These are phyloP conservation scores for Nomada goodeniana DNA, from an alignment of 2,888 invertebrate genomes.

Conservation along the genomic window DNA sequence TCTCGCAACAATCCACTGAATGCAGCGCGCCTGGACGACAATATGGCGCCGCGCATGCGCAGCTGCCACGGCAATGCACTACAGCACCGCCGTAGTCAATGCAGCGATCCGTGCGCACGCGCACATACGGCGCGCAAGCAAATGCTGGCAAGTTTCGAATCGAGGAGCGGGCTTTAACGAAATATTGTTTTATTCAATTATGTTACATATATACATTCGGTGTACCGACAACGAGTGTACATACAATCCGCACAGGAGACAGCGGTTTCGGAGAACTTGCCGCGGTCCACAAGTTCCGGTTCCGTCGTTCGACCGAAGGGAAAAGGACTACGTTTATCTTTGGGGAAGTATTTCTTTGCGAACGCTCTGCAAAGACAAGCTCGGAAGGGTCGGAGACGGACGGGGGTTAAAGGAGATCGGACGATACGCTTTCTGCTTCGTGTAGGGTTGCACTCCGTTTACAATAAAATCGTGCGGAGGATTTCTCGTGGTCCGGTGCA, in stretches of 20 bases:
- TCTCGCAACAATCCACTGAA: neutral
- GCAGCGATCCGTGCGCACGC: neutral
- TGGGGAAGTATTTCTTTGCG: neutral
- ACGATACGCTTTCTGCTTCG: constrained; percentile 83
- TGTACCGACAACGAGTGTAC: constrained; percentile 43
- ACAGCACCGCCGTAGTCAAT: neutral
- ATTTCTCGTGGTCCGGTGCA: constrained; percentile 67
- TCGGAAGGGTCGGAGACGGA: constrained; percentile 71
- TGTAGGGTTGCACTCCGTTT: constrained; percentile 82
- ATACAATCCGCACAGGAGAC: no score
- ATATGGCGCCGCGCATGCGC: constrained; percentile 21
- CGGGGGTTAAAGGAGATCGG: constrained; percentile 84
- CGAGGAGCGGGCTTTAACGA: constrained; percentile 58
- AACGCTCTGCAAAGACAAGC: constrained; percentile 28
- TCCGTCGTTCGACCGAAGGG: neutral
- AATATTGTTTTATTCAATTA: constrained; percentile 76
- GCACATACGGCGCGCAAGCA: no score
- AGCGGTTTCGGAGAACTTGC: no score
- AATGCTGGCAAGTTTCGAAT: neutral
- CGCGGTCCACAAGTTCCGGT: no score
- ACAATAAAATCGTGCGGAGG: constrained; percentile 72
- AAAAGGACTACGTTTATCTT: neutral
- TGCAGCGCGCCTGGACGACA: no score
- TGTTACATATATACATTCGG: constrained; percentile 75
- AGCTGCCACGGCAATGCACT: no score